Conservation (phyloP, 2,888 invertebrate species). For the Girardia tigrina region DNA sequence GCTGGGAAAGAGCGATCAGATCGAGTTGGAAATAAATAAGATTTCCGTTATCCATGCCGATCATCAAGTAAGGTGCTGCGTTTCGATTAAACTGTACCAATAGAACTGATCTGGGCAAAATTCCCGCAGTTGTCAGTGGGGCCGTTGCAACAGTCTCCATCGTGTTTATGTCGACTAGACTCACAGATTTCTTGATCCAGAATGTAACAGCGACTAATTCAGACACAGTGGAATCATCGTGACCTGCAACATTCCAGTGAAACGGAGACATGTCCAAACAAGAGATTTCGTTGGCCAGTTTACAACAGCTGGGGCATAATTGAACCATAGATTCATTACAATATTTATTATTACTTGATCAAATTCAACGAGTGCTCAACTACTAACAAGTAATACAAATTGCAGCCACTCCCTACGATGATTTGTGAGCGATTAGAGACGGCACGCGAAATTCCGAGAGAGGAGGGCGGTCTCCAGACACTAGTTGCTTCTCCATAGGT, state of each 20-base stretch:
- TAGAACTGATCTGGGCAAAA: slow-evolving; percentile 83
- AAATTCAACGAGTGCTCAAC: slow-evolving; percentile 51
- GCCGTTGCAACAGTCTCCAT: not conserved
- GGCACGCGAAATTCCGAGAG: slow-evolving; percentile 71
- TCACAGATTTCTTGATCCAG: slow-evolving; percentile 67
- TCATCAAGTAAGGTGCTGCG: slow-evolving; percentile 53
- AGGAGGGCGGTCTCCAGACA: slow-evolving; percentile 50
- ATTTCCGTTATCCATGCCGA: slow-evolving; percentile 86
- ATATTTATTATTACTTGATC: slow-evolving; percentile 52
- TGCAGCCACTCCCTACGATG: slow-evolving; percentile 72
- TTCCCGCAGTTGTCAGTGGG: slow-evolving; percentile 72
- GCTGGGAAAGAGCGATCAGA: slow-evolving; percentile 33
- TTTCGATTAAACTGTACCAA: slow-evolving; percentile 80
- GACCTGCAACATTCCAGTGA: slow-evolving; percentile 3
- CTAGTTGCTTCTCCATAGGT: slow-evolving; percentile 36
- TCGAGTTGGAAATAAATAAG: slow-evolving; percentile 85
- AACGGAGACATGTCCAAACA: slow-evolving; percentile 16
- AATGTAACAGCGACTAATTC: slow-evolving; percentile 65
- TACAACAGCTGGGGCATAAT: no score
- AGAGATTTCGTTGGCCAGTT: not conserved
- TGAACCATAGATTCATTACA: no score
- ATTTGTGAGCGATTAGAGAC: slow-evolving; percentile 65
- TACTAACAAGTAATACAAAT: slow-evolving; percentile 68
- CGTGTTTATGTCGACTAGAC: not conserved
- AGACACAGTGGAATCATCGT: not conserved